Conservation (phyloP, 2,113 vertebrate species). For the Orientallactaga bullata region DNA sequence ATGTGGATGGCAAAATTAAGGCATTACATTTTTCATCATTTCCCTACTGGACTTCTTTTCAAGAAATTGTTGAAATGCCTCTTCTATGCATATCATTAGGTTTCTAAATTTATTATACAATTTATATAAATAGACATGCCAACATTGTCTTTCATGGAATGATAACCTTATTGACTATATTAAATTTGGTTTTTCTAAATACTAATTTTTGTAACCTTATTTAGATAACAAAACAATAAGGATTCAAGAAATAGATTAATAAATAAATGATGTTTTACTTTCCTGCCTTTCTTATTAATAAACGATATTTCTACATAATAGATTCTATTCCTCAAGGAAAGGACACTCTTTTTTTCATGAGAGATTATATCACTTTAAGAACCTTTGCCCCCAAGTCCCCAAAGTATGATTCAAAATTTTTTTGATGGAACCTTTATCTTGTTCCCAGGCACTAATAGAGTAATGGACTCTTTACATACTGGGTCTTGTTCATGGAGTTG, state of each 20-base stretch:
- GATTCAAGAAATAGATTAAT: background rate
- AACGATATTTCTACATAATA: slow-evolving; percentile 1
- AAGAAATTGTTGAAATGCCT: background rate
- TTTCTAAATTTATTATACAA: slow-evolving; percentile 41
- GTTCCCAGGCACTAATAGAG: background rate
- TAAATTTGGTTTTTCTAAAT: slow-evolving; percentile 36
- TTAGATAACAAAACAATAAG: background rate
- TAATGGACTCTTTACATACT: slow-evolving; percentile 25
- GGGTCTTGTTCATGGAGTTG: background rate
- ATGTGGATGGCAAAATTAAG: slow-evolving; percentile 7
- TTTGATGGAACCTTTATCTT: background rate
- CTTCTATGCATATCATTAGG: background rate
- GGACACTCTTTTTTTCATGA: background rate
- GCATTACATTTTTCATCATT: background rate
- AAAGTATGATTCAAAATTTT: slow-evolving; percentile 50
- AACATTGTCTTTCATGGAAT: slow-evolving; percentile 19
- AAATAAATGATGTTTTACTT: background rate
- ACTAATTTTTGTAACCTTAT: background rate
- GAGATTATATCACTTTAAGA: slow-evolving; percentile 3
- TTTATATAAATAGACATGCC: background rate
- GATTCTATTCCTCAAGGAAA: background rate
- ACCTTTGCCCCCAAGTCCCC: background rate
- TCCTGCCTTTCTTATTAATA: slow-evolving; percentile 17
- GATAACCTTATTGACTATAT: background rate
- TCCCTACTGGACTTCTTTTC: background rate